These are phyloP conservation scores for Malurus melanocephalus DNA, from an alignment of 2,113 vertebrate species.

Conservation along the genomic window DNA sequence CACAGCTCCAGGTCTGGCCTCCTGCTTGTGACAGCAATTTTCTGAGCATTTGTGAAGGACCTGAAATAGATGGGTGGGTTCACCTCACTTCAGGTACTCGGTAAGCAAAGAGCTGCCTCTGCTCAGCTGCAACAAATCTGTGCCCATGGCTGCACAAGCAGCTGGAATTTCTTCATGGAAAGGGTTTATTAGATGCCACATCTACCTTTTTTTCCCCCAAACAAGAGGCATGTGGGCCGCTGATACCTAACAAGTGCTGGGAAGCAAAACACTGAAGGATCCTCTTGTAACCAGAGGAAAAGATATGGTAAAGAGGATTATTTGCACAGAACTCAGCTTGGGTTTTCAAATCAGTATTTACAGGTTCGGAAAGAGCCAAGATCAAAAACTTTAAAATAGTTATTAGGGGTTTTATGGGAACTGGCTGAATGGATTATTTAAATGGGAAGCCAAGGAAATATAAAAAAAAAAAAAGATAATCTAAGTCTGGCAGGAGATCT, in stretches of 20 bases:
- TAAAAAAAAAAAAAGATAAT: conserved; percentile 32
- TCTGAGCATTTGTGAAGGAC: neutral
- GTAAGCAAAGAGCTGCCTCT: neutral
- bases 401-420: conserved; percentile 75
- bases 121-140: neutral
- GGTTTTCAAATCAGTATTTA: conserved; percentile 71
- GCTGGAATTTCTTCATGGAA: neutral
- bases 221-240: neutral
- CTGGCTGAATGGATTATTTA: conserved; percentile 63
- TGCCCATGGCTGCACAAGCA: neutral
- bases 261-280: neutral
- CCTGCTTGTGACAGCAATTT: neutral
- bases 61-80: neutral
- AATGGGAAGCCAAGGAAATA: conserved; percentile 60
- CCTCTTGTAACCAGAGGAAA: neutral
- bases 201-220: rapidly evolving
- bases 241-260: conserved; percentile 42
- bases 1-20: neutral
- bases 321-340: conserved; percentile 60
- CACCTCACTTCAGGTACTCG: neutral
- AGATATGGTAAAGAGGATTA: conserved; percentile 29
- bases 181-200: neutral
- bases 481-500: conserved; percentile 45
- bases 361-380: conserved; percentile 63
- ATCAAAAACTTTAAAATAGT: conserved; percentile 69